These are phyloP conservation scores for Polypedilum vanderplanki DNA, from an alignment of 1,140 invertebrate species.

Conservation along the genomic window DNA sequence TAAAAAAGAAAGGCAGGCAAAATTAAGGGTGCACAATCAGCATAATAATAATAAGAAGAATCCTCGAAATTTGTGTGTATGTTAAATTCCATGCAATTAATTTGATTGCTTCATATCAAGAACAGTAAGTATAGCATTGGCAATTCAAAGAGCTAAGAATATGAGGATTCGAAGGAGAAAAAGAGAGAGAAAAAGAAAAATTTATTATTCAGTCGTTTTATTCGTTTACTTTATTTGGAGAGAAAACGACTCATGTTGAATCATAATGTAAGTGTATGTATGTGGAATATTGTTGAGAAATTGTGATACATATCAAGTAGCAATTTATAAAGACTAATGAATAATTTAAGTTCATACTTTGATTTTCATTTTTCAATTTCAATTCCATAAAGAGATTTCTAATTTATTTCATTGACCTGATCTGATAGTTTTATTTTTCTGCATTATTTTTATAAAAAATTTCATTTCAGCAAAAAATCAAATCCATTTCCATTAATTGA, in stretches of 20 bases:
- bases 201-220: conserved; percentile 14
- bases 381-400: background rate
- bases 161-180: background rate
- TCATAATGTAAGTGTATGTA: conserved; percentile 2
- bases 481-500: no score
- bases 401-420: background rate
- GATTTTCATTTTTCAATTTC: background rate
- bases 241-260: conserved; percentile 4
- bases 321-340: conserved; percentile 13
- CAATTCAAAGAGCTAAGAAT: conserved; percentile 9
- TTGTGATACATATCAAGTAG: conserved; percentile 18
- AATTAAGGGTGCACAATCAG: background rate
- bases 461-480: no score
- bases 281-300: background rate
- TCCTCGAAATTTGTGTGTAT: background rate
- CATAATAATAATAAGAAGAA: conserved; percentile 14
- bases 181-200: background rate
- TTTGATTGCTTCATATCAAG: conserved; percentile 13
- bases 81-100: conserved; percentile 19
- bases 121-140: background rate
- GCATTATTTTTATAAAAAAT: no score
- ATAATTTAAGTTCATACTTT: background rate
- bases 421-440: background rate
- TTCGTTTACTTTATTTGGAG: conserved; percentile 13
- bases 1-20: no score